phyloP scores from a whole-genome alignment of 2,113 vertebrate species.

The Thalassoma bifasciatum region DNA sequence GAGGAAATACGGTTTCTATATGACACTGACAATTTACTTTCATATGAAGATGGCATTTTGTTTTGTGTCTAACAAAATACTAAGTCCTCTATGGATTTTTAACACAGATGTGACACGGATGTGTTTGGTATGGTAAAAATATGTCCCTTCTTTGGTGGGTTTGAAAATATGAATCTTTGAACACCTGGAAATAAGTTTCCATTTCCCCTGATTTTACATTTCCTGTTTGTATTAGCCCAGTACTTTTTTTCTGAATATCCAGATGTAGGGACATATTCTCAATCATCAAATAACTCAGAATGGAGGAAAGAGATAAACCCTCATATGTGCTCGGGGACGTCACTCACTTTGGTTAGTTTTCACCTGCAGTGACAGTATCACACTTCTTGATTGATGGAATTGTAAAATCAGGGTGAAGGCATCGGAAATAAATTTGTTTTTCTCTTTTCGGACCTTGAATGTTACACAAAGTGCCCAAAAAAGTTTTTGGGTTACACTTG shows the following conservation, averaged over 20 bases:
- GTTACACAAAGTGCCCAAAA: too few species aligned
- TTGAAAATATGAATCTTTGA: background rate
- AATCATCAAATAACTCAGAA: background rate
- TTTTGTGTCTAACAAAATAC: background rate
- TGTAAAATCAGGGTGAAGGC: background rate
- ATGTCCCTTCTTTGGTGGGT: conserved; percentile 20
- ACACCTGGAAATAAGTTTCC: too few species aligned
- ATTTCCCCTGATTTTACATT: background rate
- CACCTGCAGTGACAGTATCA: background rate
- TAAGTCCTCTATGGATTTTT: too few species aligned
- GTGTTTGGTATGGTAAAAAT: conserved; percentile 7
- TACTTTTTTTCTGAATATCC: background rate
- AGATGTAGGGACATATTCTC: background rate
- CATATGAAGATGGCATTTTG: background rate
- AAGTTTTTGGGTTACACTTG: too few species aligned
- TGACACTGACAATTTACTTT: background rate
- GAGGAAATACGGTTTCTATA: background rate
- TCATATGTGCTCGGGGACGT: background rate
- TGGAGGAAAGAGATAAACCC: background rate
- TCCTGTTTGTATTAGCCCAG: background rate
- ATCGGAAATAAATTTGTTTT: background rate
- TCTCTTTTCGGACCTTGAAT: too few species aligned
- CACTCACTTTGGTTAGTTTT: background rate
- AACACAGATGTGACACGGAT: too few species aligned
- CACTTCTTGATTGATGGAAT: background rate